Percentiles rank a stretch among this genome's conserved stretches.
Conservation (phyloP, 53 echinoderm and acorn worm species). For the Temnopleurus reevesii region DNA sequence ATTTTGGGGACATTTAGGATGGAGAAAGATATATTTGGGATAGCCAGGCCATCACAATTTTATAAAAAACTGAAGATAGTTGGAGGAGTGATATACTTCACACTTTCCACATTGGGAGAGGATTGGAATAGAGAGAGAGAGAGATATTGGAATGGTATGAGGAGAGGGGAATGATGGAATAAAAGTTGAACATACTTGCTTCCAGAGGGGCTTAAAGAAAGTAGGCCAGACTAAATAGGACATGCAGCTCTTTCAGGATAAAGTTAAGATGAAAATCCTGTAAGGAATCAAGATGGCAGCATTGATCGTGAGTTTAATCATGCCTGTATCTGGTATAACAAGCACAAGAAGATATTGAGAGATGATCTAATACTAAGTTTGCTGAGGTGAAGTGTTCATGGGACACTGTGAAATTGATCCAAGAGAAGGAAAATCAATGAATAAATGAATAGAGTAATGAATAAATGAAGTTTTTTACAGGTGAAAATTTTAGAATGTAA, state of each 20-base stretch:
- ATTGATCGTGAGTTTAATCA: background rate
- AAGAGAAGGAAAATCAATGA: too few relatives aligned
- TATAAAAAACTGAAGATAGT: too few relatives aligned
- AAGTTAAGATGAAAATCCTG: background rate
- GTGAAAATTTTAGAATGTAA: too few relatives aligned
- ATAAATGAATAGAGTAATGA: too few relatives aligned
- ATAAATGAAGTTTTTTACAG: too few relatives aligned
- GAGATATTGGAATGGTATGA: background rate
- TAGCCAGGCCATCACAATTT: too few relatives aligned
- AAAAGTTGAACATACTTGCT: too few relatives aligned
- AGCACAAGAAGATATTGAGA: background rate
- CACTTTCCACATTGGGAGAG: too few relatives aligned
- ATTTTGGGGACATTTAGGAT: too few relatives aligned
- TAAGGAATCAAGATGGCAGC: background rate
- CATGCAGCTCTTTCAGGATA: background rate
- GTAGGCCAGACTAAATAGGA: background rate
- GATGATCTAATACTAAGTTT: constrained; percentile 11
- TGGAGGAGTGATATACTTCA: background rate
- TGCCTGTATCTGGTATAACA: background rate
- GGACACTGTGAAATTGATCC: too few relatives aligned
- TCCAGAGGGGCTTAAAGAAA: background rate
- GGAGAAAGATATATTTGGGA: too few relatives aligned
- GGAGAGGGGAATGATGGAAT: too few relatives aligned
- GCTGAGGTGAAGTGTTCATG: background rate
- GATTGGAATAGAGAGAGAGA: background rate